Evolutionary conservation across 2,888 invertebrate species (phyloP).

Genomic region (Conus canariensis): DNA sequence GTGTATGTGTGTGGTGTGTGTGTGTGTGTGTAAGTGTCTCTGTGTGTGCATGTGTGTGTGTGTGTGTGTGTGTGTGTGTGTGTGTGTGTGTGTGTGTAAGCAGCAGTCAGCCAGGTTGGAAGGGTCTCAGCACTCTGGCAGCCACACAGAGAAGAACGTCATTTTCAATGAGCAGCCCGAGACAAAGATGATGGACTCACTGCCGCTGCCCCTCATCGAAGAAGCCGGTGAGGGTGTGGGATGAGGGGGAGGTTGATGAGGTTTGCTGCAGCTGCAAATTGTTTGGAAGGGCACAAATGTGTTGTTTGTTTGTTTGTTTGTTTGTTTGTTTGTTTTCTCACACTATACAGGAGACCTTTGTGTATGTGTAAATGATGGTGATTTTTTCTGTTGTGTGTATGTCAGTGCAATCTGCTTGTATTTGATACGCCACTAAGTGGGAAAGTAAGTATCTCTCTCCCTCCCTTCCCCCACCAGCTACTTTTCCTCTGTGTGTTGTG

Average conservation of each 20-base stretch:
- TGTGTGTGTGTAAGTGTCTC: neutral
- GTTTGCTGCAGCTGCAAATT: neutral
- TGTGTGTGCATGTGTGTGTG: neutral
- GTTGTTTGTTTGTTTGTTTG: no score
- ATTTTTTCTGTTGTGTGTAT: no score
- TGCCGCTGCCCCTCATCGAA: conserved; percentile 32
- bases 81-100: neutral
- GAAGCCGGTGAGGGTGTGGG: neutral
- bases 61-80: neutral
- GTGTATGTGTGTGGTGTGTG: neutral
- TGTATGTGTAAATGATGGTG: no score
- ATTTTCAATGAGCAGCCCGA: conserved; percentile 46
- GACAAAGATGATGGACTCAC: conserved; percentile 40
- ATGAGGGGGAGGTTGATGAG: neutral
- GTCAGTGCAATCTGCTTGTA: no score
- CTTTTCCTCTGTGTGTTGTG: no score
- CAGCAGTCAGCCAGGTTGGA: conserved; percentile 23
- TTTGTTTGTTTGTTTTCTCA: no score
- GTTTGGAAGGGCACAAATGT: neutral
- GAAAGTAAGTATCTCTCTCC: no score
- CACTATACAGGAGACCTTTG: no score
- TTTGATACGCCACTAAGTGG: no score
- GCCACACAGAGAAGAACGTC: conserved; percentile 48
- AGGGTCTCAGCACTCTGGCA: conserved; percentile 17
- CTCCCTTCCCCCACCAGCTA: no score